Base-by-base conservation (phyloP, 2,797 vertebrate genomes). In the Cyprinella venusta region DNA sequence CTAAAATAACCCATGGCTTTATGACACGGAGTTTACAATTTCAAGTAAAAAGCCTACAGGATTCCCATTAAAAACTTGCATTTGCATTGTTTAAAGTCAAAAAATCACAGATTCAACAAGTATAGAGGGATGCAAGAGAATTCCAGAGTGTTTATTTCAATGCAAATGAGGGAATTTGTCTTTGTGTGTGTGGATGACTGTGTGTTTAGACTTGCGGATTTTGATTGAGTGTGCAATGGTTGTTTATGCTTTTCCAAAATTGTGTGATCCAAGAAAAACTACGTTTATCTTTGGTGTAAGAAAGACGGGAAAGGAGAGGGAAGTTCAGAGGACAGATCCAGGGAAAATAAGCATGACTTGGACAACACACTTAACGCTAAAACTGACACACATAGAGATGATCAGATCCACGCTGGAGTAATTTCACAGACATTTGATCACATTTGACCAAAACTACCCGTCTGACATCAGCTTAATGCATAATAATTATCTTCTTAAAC, bases 271-370 rank as follows among this genome's bases (percentile, higher is more conserved):
- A 68, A 65, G 30, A 68, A 52, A 79, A 79, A 68, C 63, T 40
- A 71, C n/a, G 80, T 82, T 82, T 82, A 76, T 67, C 82, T 52
- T 69, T 21, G 50, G 30, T 8, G 68, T n/a, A 79, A 59, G 59
- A 82, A 54, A 65, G 61, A 48, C 6, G 8, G 16, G 40, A 18
- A 83, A 59, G 36, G 15, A 75, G 36, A 67, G 36, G 38, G 42
- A 19, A 9, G 30, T 81, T 50, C 8, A 18, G 69, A 64, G 69
- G 30, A 72, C 21, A 56, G n/a, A 56, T 52, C 6, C 21, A n/a
- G 63, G 30, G 26, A 33, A 78, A 54, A 38, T 6, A 79, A 38
- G 63, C 77, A 69, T 3, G 13, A 45, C 24, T 38, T n/a, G 61
- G 16, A 8, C 26, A 2, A 42, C 48, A 6, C 6, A 56, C 15